Base-by-base conservation (phyloP, 1,140 invertebrate species). In the Solenopsis invicta region DNA sequence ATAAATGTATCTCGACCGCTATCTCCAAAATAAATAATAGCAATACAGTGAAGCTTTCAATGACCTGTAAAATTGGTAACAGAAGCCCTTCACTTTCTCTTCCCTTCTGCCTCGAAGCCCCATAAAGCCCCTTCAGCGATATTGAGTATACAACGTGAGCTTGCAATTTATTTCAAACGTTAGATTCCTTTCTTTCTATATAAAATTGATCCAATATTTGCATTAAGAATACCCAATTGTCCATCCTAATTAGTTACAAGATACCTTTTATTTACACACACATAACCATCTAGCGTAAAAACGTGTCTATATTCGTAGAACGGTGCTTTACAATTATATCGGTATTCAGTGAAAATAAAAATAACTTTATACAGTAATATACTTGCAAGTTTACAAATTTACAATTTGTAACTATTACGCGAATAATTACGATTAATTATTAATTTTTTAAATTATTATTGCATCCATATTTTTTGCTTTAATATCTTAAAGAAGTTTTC, bases 181-280 rank as follows among this genome's bases (percentile, higher is more conserved):
- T 10, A 76, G 29, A 45, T 77, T 69, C n/a, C 37, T 77, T 62
- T 74, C 54, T 50, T 8, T 85, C 29, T 52, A 13, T 48, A 72
- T 77, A 88, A 86, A 85, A 74, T 48, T 52, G 52, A 52, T 9
- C 71, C 59, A 56, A 69, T 87, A 69, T 88, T 88, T 67, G 52
- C 74, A 52, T 89, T 75, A 77, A 89, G 71, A 34, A 64, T 34
- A 74, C 9, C 12, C 74, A 9, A 21, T 21, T 24, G 88, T 89
- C 61, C 82, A 80, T 77, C 34, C 56, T 90, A 89, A 90, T 90
- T 87, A 90, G 62, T 34, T 59, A 50, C 8, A 13, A 82, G 18
- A 48, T 48, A 45, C 13, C 67, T 71, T 72, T 45, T 16, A 82
- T 74, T 82, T 29, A 74, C 29, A 29, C 29, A 29, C 29, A 29